A percentile compares a stretch with the other conserved stretches of the same genome.
Evolutionary conservation across 2,797 vertebrate genomes (phyloP).

Genomic region (Buceros bicornis): DNA sequence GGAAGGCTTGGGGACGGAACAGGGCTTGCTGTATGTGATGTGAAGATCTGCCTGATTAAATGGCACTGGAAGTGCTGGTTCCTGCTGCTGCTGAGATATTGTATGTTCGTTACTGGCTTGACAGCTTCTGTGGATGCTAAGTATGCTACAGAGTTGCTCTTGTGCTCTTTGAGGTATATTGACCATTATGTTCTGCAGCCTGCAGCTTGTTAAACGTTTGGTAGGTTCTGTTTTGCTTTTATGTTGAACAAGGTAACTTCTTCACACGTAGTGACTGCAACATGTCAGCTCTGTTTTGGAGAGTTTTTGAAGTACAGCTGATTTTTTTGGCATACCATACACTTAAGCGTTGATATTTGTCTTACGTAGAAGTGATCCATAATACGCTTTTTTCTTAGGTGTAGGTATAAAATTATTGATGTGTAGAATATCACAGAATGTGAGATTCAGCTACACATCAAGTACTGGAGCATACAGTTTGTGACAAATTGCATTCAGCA

Average conservation of each 20-base stretch:
- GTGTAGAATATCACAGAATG: not conserved
- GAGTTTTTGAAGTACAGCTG: not conserved
- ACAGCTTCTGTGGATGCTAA: not conserved
- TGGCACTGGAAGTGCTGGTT: not conserved
- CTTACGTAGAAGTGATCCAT: not conserved
- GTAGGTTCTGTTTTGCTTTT: not conserved
- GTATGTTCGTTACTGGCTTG: not conserved
- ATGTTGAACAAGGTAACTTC: not conserved
- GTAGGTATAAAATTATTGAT: not conserved
- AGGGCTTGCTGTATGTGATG: not conserved
- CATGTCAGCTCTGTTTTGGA: not conserved
- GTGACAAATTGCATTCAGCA: not conserved
- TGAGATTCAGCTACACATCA: not conserved
- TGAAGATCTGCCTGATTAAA: not conserved
- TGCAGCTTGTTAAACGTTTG: not conserved
- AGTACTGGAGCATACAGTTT: not conserved
- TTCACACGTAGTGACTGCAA: not conserved
- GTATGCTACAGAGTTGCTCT: not conserved
- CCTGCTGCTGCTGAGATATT: not conserved
- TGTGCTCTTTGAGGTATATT: not conserved
- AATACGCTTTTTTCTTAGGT: not conserved
- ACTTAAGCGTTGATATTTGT: not conserved
- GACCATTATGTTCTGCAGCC: not conserved
- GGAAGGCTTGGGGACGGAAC: not conserved
- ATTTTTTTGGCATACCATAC: not conserved